A percentile compares a stretch with the other conserved stretches of the same genome.
phyloP scores from a whole-genome alignment of 2,888 invertebrate genomes.

The Parnassius smintheus region DNA sequence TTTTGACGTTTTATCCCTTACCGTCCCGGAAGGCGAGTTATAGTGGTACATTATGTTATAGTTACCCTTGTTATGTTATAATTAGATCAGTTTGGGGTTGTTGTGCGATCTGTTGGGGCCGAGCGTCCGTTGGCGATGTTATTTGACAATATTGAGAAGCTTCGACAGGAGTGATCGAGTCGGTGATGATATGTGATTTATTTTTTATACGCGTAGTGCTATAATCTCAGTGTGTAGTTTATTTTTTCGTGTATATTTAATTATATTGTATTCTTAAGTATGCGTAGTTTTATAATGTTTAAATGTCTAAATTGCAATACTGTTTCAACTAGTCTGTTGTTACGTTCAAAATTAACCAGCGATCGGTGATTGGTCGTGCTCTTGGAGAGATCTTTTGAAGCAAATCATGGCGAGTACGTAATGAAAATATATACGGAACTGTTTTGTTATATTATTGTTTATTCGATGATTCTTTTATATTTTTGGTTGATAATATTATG shows the following conservation, averaged over 20 bases:
- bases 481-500: constrained; percentile 76
- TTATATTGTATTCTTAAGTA: constrained; percentile 54
- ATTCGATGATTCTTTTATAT: constrained; percentile 52
- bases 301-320: constrained; percentile 65
- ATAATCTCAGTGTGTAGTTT: constrained; percentile 68
- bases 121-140: constrained; percentile 41
- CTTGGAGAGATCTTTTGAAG: constrained; percentile 6
- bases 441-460: constrained; percentile 57
- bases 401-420: constrained; percentile 34
- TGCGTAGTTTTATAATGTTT: constrained; percentile 53
- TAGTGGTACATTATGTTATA: constrained; percentile 51
- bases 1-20: constrained; percentile 39
- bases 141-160: constrained; percentile 36
- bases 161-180: constrained; percentile 33
- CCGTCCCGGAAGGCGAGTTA: constrained; percentile 32
- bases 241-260: constrained; percentile 56
- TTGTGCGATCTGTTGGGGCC: constrained; percentile 42
- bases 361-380: constrained; percentile 31
- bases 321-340: constrained; percentile 65
- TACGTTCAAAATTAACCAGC: constrained; percentile 68
- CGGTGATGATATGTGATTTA: constrained; percentile 69
- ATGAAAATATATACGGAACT: constrained; percentile 40
- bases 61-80: constrained; percentile 71
- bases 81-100: constrained; percentile 47
- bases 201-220: constrained; percentile 62